phyloP scores from a whole-genome alignment of 1,140 invertebrate species.

The Ceratina australensis region DNA sequence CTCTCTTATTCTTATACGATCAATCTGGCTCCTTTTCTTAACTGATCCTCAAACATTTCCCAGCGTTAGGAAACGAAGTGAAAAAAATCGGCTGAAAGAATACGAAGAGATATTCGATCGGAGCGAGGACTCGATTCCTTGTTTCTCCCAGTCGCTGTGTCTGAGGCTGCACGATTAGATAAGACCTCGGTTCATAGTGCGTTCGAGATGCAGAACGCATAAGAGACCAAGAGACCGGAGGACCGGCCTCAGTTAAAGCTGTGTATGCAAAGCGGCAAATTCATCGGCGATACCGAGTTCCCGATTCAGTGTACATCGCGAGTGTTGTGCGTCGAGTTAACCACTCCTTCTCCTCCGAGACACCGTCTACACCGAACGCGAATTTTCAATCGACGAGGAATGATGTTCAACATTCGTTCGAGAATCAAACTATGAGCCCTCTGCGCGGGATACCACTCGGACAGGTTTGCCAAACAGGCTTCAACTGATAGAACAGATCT shows the following conservation, averaged over 20 bases:
- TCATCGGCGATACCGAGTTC: constrained; percentile 23
- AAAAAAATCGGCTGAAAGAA: constrained; percentile 3
- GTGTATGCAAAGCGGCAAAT: constrained; percentile 64
- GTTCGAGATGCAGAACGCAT: constrained; percentile 74
- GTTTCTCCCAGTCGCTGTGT: constrained; percentile 65
- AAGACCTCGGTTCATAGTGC: constrained; percentile 78
- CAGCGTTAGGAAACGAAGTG: neutral
- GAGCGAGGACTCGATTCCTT: constrained; percentile 48
- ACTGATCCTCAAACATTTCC: neutral
- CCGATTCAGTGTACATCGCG: neutral
- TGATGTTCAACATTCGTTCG: neutral
- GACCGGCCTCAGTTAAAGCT: constrained; percentile 71
- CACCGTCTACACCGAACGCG: too few relatives aligned
- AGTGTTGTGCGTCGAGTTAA: neutral
- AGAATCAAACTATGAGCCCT: constrained; percentile 43
- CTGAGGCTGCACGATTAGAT: constrained; percentile 76
- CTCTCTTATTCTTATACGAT: too few relatives aligned
- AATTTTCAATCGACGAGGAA: too few relatives aligned
- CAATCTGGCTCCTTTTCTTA: neutral
- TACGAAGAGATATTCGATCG: constrained; percentile 26
- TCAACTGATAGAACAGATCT: neutral
- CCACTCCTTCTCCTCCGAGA: too few relatives aligned
- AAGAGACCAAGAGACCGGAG: constrained; percentile 72
- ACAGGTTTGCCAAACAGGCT: neutral
- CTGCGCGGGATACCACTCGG: neutral